Conservation (phyloP, 2,888 invertebrate genomes). For the Drosophila eohydei region DNA sequence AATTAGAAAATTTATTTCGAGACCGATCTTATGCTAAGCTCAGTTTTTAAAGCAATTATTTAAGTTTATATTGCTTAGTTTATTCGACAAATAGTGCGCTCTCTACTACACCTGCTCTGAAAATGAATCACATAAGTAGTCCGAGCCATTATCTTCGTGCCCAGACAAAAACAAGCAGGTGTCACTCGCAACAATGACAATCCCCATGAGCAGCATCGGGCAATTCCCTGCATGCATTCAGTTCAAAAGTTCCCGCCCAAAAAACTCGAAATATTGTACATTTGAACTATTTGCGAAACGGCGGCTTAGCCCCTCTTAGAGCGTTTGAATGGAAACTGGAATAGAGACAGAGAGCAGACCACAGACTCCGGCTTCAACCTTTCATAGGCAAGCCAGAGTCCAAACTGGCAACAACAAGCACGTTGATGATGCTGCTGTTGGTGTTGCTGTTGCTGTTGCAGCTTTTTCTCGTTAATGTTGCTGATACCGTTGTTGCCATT, state of each 20-base stretch:
- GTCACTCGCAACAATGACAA: slow-evolving; percentile 21
- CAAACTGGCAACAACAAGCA: slow-evolving; percentile 73
- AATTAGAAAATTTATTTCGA: neutral
- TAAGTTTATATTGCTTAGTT: neutral
- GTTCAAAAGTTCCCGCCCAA: slow-evolving; percentile 54
- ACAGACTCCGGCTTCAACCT: slow-evolving; percentile 77
- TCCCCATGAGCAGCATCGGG: slow-evolving; percentile 16
- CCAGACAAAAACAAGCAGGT: slow-evolving; percentile 27
- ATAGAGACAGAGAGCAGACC: slow-evolving; percentile 51
- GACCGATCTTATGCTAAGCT: neutral
- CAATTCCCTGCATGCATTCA: slow-evolving; percentile 12
- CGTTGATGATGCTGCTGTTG: slow-evolving; percentile 44
- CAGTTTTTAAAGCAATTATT: neutral
- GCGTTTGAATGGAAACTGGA: slow-evolving; percentile 33
- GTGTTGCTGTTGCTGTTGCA: slow-evolving; percentile 20
- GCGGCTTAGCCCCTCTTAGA: slow-evolving; percentile 30
- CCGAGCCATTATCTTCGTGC: slow-evolving; percentile 2
- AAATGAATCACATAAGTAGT: neutral
- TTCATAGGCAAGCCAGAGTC: slow-evolving; percentile 79
- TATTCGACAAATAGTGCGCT: neutral
- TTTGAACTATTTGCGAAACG: slow-evolving; percentile 60
- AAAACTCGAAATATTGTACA: slow-evolving; percentile 45
- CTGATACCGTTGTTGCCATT: slow-evolving; percentile 57
- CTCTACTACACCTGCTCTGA: neutral
- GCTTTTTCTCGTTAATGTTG: slow-evolving; percentile 68